Percentiles rank a stretch among this genome's conserved stretches.
Evolutionary conservation across 2,113 vertebrate genomes (phyloP).

Genomic region (Laticauda colubrina): DNA sequence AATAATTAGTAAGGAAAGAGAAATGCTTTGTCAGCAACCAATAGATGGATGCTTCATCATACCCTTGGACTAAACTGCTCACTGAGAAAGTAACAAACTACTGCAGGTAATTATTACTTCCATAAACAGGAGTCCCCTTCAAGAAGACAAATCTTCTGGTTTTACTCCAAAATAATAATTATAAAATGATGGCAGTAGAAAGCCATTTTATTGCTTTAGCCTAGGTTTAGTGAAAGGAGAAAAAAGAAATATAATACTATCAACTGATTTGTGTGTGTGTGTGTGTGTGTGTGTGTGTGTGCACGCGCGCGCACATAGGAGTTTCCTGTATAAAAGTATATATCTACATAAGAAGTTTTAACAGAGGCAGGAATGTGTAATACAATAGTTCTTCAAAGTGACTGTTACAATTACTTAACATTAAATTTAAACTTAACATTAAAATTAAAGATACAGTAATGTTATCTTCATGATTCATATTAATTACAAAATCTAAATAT

Average conservation of each 20-base stretch:
- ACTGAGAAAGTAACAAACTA: neutral
- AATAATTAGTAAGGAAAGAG: neutral
- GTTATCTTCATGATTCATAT: neutral
- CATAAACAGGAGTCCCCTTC: neutral
- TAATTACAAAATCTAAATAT: neutral
- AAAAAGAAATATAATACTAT: neutral
- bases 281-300: neutral
- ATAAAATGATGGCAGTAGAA: neutral
- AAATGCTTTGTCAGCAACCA: neutral
- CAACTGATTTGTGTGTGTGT: neutral
- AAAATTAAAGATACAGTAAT: neutral
- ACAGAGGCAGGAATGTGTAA: neutral
- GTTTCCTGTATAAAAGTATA: neutral
- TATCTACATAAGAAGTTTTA: neutral
- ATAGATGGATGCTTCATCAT: neutral
- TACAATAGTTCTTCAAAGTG: neutral
- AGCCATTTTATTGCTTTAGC: neutral
- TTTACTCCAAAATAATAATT: neutral
- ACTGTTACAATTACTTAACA: neutral
- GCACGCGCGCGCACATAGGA: neutral
- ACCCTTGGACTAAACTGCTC: neutral
- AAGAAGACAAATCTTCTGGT: neutral
- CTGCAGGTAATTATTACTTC: neutral
- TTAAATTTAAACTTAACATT: no score
- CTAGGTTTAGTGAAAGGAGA: neutral